Base-by-base conservation (phyloP, 2,113 vertebrate species). In the Otocyon megalotis region DNA sequence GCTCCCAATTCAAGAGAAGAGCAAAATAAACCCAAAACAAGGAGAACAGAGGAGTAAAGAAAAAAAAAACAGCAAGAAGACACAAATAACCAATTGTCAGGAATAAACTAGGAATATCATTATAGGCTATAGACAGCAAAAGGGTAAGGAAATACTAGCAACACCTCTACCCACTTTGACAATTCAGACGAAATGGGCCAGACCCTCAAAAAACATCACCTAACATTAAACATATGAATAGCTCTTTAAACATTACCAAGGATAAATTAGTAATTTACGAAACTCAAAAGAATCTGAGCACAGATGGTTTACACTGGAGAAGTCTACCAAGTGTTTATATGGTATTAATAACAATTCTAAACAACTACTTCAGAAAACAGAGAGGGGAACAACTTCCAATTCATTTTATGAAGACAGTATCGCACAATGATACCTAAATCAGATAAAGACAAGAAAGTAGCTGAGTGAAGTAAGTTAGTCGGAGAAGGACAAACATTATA, bases 261-360 rank as follows among this genome's bases (percentile, higher is more conserved):
- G 8, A 37, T 77, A 13, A 54, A 65, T 77, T 32, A 35, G 63
- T 30, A 65, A 71, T 58, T 69, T 56, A 67, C 24, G 19, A 37
- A 50, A 54, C 3, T 32, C 37, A 12, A n/a, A 35, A 17, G 30
- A 43, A 71, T 58, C 35, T 30, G 16, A 72, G 54, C 30, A 20
- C 30, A 84, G 22, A 20, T 28, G 10, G 16, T 50, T 74, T 88
- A 74, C 17, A 76, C 69, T 56, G 35, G 35, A 74, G 53, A 88
- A 74, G 19, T 48, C 54, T 71, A 65, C 43, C 85, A 71, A 87
- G 71, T 87, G 32, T 54, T 87, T 71, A 28, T 11, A 35, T 22
- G 54, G 17, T 82, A 92, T 48, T 92, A 92, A 91, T 37, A 48
- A 19, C 32, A 67, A 80, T 80, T 90, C 76, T 90, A 90, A 24